These are phyloP conservation scores for Drosophila nigricruria DNA, from an alignment of 2,888 invertebrate genomes.

Conservation along the genomic window DNA sequence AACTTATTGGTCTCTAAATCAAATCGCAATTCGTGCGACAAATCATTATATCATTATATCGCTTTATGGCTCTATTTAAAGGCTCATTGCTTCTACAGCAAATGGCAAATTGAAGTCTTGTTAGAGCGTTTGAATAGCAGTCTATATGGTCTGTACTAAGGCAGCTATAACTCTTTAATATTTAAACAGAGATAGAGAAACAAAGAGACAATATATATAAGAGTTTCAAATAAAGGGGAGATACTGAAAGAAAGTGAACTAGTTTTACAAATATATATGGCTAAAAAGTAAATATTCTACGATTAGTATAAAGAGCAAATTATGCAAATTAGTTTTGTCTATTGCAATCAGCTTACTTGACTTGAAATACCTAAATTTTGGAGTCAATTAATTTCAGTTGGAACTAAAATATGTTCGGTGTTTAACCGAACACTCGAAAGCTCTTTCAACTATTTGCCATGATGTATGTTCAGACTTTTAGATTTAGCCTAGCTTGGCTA, in stretches of 20 bases:
- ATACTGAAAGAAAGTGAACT: too few relatives aligned
- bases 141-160: background rate
- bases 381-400: background rate
- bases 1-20: background rate
- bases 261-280: too few relatives aligned
- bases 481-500: background rate
- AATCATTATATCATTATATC: background rate
- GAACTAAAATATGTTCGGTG: slow-evolving; percentile 2
- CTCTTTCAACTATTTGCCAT: background rate
- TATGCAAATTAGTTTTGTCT: background rate
- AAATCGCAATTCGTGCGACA: background rate
- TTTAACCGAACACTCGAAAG: background rate
- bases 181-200: background rate
- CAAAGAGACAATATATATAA: too few relatives aligned
- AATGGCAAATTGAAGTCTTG: background rate
- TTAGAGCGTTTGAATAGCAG: background rate
- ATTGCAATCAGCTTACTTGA: background rate
- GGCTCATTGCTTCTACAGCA: background rate
- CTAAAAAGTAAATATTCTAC: too few relatives aligned
- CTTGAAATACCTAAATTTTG: background rate
- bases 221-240: too few relatives aligned
- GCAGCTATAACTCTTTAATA: background rate
- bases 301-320: too few relatives aligned
- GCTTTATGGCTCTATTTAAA: background rate
- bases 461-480: background rate